Percentiles rank a stretch among this genome's conserved stretches.
Conservation (phyloP, 2,113 vertebrate genomes). For the Spizaetus ornatus region DNA sequence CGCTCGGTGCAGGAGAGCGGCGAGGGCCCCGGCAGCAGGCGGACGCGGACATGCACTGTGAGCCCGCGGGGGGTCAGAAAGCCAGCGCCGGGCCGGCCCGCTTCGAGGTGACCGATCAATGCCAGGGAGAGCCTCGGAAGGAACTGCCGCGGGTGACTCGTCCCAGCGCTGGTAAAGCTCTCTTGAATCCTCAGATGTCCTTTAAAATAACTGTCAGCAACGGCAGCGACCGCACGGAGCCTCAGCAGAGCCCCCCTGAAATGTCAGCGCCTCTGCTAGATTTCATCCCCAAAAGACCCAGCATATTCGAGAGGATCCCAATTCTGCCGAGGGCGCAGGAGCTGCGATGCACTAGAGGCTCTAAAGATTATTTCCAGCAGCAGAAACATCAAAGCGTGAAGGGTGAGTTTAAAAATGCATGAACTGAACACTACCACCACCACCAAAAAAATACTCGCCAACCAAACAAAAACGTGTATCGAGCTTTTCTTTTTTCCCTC, state of each 20-base stretch:
- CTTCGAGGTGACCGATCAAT: conserved; percentile 77
- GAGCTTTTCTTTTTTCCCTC: neutral
- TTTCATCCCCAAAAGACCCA: conserved; percentile 66
- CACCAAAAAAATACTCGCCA: neutral
- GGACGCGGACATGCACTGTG: conserved; percentile 58
- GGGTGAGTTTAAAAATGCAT: conserved; percentile 58
- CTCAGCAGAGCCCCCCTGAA: conserved; percentile 69
- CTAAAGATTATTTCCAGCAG: conserved; percentile 55
- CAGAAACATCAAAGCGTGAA: conserved; percentile 49
- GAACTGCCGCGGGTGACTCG: conserved; percentile 70
- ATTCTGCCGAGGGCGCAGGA: conserved; percentile 48
- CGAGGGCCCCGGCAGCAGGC: neutral
- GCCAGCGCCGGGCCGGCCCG: conserved; percentile 67
- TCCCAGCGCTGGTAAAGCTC: conserved; percentile 12
- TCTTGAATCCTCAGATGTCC: conserved; percentile 73
- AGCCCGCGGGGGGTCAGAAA: conserved; percentile 67
- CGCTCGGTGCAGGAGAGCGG: neutral
- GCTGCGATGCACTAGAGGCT: conserved; percentile 35
- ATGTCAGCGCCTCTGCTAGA: conserved; percentile 62
- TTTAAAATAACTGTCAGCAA: conserved; percentile 63
- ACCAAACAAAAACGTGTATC: neutral
- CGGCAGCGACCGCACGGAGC: conserved; percentile 57
- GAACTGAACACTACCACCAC: neutral
- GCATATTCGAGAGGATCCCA: conserved; percentile 67
- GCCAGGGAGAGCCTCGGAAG: conserved; percentile 67